phyloP scores from a whole-genome alignment of 2,113 vertebrate species.

The Tragelaphus buxtoni region DNA sequence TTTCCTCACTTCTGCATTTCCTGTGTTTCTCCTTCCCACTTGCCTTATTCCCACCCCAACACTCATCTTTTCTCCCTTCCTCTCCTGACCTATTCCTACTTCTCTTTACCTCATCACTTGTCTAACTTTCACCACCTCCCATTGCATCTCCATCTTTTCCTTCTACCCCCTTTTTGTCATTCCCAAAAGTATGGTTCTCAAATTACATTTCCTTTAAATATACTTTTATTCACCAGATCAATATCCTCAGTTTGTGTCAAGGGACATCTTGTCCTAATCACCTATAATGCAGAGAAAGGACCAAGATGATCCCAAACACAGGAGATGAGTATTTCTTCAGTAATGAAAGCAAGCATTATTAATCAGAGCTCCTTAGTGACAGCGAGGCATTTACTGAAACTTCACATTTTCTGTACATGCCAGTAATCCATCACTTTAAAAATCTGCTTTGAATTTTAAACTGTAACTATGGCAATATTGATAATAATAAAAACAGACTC shows the following conservation, averaged over 20 bases:
- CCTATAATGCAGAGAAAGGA: not conserved
- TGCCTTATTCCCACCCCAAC: too few species aligned
- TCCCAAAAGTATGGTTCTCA: not conserved
- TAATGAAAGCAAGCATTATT: not conserved
- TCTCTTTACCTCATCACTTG: too few species aligned
- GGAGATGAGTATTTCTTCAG: not conserved
- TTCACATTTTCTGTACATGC: not conserved
- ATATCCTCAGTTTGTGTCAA: not conserved
- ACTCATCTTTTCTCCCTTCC: not conserved
- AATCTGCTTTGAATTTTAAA: not conserved
- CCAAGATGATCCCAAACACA: not conserved
- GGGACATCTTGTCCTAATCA: not conserved
- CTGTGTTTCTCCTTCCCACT: not conserved
- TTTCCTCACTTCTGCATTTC: not conserved
- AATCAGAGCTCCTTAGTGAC: not conserved
- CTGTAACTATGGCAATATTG: not conserved
- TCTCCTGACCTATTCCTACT: not conserved
- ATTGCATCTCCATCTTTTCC: not conserved
- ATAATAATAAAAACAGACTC: not conserved
- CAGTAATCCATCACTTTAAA: not conserved
- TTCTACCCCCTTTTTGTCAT: not conserved
- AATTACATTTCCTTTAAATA: not conserved
- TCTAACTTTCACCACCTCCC: not conserved
- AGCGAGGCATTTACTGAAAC: not conserved
- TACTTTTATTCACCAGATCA: not conserved